Percentiles rank a stretch among this genome's conserved stretches.
These are phyloP conservation scores for Philopotamus ludificatus DNA, from an alignment of 1,140 invertebrate species.

Conservation along the genomic window DNA sequence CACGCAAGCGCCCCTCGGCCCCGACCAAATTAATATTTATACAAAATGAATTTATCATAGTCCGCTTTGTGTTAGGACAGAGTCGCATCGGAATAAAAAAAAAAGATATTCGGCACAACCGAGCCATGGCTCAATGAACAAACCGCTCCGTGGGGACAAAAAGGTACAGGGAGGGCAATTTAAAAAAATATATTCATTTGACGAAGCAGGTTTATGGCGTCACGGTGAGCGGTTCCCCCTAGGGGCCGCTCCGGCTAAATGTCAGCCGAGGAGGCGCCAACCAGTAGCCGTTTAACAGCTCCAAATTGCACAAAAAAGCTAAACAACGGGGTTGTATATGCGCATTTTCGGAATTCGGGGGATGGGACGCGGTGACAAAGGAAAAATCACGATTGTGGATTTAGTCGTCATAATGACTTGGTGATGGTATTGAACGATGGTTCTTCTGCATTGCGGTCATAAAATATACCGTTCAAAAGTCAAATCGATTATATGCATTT, in stretches of 20 bases:
- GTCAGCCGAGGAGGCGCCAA: constrained; percentile 35
- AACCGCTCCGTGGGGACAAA: constrained; percentile 17
- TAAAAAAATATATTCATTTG: constrained; percentile 25
- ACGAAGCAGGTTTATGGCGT: constrained; percentile 28
- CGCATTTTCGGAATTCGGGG: too few relatives aligned
- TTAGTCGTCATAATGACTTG: too few relatives aligned
- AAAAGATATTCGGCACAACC: neutral
- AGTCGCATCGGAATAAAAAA: constrained; percentile 3
- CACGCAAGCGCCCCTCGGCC: constrained; percentile 7
- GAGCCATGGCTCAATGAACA: constrained; percentile 14
- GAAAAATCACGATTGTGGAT: too few relatives aligned
- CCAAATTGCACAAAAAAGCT: too few relatives aligned
- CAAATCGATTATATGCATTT: too few relatives aligned
- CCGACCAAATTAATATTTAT: neutral
- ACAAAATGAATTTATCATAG: too few relatives aligned
- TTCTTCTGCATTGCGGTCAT: too few relatives aligned
- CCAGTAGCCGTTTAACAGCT: too few relatives aligned
- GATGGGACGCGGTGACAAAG: too few relatives aligned
- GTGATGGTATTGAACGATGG: too few relatives aligned
- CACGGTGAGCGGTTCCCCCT: constrained; percentile 28
- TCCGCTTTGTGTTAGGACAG: neutral
- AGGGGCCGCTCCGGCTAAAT: constrained; percentile 32
- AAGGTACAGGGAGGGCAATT: neutral
- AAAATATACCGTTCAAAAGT: too few relatives aligned
- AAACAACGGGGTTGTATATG: too few relatives aligned